Base-by-base conservation (phyloP, 2,797 vertebrate genomes). In the Limosa lapponica region DNA sequence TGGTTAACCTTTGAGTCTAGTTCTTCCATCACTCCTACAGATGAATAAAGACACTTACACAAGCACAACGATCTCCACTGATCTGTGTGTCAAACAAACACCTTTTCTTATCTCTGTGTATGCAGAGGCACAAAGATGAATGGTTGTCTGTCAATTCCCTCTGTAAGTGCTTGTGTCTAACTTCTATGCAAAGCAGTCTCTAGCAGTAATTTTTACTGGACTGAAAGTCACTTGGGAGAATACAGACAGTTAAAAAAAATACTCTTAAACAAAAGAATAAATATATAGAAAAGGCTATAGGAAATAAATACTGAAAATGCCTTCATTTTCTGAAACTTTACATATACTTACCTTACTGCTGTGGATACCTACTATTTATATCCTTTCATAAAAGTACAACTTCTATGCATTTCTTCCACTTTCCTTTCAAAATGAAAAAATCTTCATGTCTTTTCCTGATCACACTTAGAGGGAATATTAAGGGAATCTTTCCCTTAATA, bases 181-280 rank as follows among this genome's bases (percentile, higher is more conserved):
- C 4, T 19, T 69, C 22, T 30, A 19, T 41, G 41, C n/a, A 88
- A 92, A 88, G 23, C 20, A 85, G 10, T 17, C 4, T 59, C 89
- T 19, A 91, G 65, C 15, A 75, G 32, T 59, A 66, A 58, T 46
- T 89, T 59, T 59, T 78, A 41, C 24, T 13, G 49, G 46, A 69
- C 17, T n/a, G 14, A 57, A 92, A 86, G 32, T 32, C 32, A 41
- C 11, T 37, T 32, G 28, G 23, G 46, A 70, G 13, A 73, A 52
- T 18, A 54, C 0, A 34, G 30, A 44, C 0, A 34, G 34, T 62
- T 2, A 7, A 82, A 71, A 58, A 69, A 46, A 49, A 1, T 4
- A 51, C 17, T 67, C 10, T 46, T 54, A 39, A 58, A 65, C 48
- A 34, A 24, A 82, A 25, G 5, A 27, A 85, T 22, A 80, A 51